Evolutionary conservation across 1,140 invertebrate species (phyloP).

Genomic region (Elysia chlorotica): DNA sequence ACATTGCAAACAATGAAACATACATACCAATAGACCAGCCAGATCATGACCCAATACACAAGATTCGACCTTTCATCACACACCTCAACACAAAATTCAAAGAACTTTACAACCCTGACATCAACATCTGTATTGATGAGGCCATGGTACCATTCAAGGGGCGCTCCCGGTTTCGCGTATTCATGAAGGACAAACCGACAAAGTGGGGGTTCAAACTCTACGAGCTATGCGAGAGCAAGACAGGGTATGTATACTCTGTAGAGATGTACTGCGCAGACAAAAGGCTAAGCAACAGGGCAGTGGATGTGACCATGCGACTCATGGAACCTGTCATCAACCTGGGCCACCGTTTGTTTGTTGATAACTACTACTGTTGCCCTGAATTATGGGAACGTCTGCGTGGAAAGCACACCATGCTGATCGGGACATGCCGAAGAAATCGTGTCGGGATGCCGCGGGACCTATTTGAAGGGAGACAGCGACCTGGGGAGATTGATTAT

Average conservation of each 20-base stretch:
- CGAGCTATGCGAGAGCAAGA: slow-evolving; percentile 16
- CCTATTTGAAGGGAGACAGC: neutral
- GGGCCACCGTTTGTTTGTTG: neutral
- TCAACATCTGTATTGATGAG: slow-evolving; percentile 29
- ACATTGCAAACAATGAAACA: too few relatives aligned
- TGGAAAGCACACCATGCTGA: neutral
- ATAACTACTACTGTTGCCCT: slow-evolving; percentile 16
- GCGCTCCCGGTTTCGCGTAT: slow-evolving; percentile 21
- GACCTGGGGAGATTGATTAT: neutral
- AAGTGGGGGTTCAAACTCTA: slow-evolving; percentile 32
- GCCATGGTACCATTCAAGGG: slow-evolving; percentile 27
- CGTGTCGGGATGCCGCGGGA: slow-evolving; percentile 1
- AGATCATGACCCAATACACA: too few relatives aligned
- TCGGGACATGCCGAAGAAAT: slow-evolving; percentile 17
- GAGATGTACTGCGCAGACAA: slow-evolving; percentile 12
- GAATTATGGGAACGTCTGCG: neutral
- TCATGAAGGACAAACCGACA: slow-evolving; percentile 30
- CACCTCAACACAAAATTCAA: slow-evolving; percentile 9
- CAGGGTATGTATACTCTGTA: slow-evolving; percentile 5
- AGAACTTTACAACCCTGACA: slow-evolving; percentile 1
- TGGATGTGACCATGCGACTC: slow-evolving; percentile 13
- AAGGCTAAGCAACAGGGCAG: slow-evolving; percentile 4
- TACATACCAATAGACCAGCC: too few relatives aligned
- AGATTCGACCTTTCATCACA: too few relatives aligned
- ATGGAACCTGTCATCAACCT: neutral